Percentiles rank a stretch among this genome's conserved stretches.
Evolutionary conservation across 2,113 vertebrate species (phyloP).

Genomic region (Actenoides hombroni): DNA sequence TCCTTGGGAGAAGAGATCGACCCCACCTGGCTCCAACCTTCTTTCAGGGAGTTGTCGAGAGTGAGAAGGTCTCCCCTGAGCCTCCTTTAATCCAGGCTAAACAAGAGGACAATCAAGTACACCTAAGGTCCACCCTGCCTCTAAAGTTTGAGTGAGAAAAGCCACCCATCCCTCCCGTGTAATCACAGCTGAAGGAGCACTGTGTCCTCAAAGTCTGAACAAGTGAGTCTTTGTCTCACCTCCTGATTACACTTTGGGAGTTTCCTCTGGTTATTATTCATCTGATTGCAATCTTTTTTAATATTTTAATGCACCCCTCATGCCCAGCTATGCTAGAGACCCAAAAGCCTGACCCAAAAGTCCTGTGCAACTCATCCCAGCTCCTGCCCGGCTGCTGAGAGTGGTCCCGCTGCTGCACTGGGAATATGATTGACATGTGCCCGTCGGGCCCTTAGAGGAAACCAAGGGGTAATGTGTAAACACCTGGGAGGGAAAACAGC

Average conservation of each 20-base stretch:
- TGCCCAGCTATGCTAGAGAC: neutral
- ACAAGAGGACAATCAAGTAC: neutral
- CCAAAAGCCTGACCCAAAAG: neutral
- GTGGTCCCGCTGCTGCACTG: fast-evolving
- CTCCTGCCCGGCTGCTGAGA: neutral
- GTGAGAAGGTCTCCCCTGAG: neutral
- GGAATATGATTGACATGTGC: neutral
- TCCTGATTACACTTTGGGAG: neutral
- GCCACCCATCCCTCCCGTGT: neutral
- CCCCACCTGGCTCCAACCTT: neutral
- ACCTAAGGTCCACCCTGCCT: neutral
- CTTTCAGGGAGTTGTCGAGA: neutral
- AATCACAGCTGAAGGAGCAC: neutral
- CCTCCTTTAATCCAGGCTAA: neutral
- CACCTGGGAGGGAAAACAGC: conserved; percentile 32
- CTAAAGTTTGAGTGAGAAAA: neutral
- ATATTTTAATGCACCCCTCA: neutral
- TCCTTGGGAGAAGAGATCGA: neutral
- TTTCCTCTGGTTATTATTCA: conserved; percentile 13
- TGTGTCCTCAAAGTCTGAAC: neutral
- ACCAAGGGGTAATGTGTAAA: neutral
- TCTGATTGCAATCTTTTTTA: neutral
- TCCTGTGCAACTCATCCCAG: neutral
- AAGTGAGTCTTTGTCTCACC: neutral
- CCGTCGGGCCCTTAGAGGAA: neutral